Evolutionary conservation across 2,888 invertebrate species (phyloP), one percentile per base, ranked within the genome.

Genomic region (Tachystola acroxantha): DNA sequence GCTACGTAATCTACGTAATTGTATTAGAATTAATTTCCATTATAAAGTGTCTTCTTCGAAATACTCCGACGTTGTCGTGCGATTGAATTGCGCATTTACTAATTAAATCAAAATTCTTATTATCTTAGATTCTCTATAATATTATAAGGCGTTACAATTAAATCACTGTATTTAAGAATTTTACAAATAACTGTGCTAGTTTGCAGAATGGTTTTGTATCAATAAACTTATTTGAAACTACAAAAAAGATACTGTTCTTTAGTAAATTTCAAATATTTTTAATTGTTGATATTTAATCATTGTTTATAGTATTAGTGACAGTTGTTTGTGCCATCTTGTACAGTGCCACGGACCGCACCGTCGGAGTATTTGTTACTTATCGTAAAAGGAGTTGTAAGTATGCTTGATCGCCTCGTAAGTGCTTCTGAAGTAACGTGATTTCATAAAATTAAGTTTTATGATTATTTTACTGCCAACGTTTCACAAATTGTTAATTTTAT

Each of bases 351-450:
- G 40, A 27, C 53, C 52, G 68, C 65, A 68, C 50, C 57, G 51
- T 42, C 61, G 56, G 49, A 42, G 59, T 46, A 44, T 45, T 36
- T 34, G 38, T 33, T 39, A n/a, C n/a, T n/a, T n/a, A 41, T 51
- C 54, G 51, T 65, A 58, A 56, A 64, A 46, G n/a, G 60, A 71
- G 48, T 64, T 78, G 78, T 81, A 80, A 80, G 78, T 80, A 80
- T 64, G 82, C 82, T 84, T 82, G 56, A 62, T 64, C 65, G 84
- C 84, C 77, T 79, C 72, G 55, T 78, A 75, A 75, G 80, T 78
- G 85, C 85, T 85, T 85, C 66, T 48, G 63, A 24, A 68, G 65
- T 75, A 63, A 68, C 61, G 69, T 71, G 65, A 74, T 69, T 73
- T 66, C 66, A 62, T 61, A 60, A 54, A 57, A 20, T 20, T 56